Percentiles rank a stretch among this genome's conserved stretches.
Conservation (phyloP, 1,140 invertebrate genomes). For the Achatina immaculata region DNA sequence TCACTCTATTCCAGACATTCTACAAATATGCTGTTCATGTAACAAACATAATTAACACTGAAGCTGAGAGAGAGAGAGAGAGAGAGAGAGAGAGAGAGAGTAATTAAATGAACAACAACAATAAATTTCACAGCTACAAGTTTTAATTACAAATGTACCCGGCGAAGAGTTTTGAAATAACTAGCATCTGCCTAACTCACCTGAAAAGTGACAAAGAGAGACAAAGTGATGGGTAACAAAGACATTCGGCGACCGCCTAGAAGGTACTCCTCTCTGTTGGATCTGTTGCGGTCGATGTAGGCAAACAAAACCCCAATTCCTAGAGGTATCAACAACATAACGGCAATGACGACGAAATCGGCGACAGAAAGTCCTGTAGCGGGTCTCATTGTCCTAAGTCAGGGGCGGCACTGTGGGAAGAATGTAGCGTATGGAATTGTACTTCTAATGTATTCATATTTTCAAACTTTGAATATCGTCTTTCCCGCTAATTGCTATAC, state of each 20-base stretch:
- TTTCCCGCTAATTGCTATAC: not conserved
- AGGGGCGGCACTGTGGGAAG: too few species aligned
- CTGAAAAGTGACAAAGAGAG: conserved; percentile 74
- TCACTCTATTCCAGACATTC: too few species aligned
- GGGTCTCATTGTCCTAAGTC: not conserved
- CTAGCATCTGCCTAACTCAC: not conserved
- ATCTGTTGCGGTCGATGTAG: conserved; percentile 86
- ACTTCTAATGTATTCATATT: not conserved
- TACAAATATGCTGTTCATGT: too few species aligned
- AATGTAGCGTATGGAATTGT: too few species aligned
- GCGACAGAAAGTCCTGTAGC: not conserved
- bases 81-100: too few species aligned
- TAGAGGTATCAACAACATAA: conserved; percentile 65
- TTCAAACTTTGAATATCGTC: not conserved
- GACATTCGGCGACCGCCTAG: conserved; percentile 83
- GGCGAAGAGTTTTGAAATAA: too few species aligned
- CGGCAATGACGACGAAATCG: conserved; percentile 45
- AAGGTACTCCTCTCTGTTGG: conserved; percentile 84
- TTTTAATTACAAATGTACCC: too few species aligned
- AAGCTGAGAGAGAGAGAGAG: too few species aligned
- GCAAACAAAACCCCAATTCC: conserved; percentile 84
- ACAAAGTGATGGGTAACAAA: too few species aligned
- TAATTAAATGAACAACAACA: too few species aligned
- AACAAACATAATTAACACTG: too few species aligned
- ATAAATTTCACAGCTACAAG: too few species aligned